Percentiles rank a stretch among this genome's conserved stretches.
Conservation (phyloP, 2,113 vertebrate species). For the Halcyon senegalensis region DNA sequence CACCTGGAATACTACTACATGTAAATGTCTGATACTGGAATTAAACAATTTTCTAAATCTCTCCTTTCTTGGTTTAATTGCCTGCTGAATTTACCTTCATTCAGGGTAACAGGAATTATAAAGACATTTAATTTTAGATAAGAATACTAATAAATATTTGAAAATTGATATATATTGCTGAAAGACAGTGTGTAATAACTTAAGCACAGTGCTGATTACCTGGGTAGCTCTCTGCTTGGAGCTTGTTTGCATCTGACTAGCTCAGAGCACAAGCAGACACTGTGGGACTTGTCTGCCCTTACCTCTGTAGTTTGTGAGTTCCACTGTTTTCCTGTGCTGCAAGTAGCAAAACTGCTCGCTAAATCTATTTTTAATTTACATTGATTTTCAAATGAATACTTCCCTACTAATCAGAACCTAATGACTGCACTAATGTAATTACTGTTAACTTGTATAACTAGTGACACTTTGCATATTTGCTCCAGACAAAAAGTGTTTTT, state of each 20-base stretch:
- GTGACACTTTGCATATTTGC: constrained; percentile 25
- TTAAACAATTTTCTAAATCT: background rate
- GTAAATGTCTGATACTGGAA: background rate
- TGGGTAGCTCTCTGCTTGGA: background rate
- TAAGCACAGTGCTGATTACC: background rate
- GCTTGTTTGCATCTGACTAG: background rate
- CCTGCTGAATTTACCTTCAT: background rate
- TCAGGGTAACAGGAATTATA: background rate
- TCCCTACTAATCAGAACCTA: constrained; percentile 38
- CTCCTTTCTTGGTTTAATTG: background rate
- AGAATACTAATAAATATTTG: constrained; percentile 2
- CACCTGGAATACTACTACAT: background rate
- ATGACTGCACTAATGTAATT: constrained; percentile 45
- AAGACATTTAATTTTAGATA: constrained; percentile 2
- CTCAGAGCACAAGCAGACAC: background rate
- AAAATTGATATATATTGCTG: background rate
- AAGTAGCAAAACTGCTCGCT: constrained; percentile 16
- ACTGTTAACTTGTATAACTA: constrained; percentile 42
- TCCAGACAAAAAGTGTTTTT: background rate
- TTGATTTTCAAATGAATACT: constrained; percentile 41
- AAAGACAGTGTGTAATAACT: background rate
- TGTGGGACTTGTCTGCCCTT: background rate
- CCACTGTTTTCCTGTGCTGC: background rate
- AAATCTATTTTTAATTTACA: constrained; percentile 42
- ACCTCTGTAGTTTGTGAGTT: background rate